Percentiles rank a stretch among this genome's conserved stretches.
Evolutionary conservation across 30 jellyfish, hydroid and myxozoan genomes (phyloP).

Genomic region (Hydractinia echinata): DNA sequence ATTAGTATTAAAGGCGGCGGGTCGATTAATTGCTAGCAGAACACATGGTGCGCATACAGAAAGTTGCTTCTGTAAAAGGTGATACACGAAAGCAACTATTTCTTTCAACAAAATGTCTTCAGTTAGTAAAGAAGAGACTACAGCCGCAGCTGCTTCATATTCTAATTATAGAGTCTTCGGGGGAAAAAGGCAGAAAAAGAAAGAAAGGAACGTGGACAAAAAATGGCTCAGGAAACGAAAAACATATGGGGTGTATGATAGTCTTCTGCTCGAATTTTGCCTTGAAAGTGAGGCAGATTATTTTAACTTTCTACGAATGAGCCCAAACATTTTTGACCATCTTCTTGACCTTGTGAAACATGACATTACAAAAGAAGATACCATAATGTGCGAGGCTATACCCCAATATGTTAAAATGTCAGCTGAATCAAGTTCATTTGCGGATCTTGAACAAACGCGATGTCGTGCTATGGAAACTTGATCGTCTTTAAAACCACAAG

Average conservation of each 20-base stretch:
- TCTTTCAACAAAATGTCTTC: neutral
- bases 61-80: neutral
- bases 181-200: neutral
- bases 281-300: too few species aligned
- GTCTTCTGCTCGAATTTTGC: neutral
- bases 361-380: neutral
- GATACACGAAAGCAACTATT: neutral
- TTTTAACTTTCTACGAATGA: too few species aligned
- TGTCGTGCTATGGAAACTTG: neutral
- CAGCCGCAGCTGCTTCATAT: neutral
- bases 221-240: neutral
- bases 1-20: too few species aligned
- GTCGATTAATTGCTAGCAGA: too few species aligned
- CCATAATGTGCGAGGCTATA: neutral
- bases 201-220: neutral
- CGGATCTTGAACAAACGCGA: neutral
- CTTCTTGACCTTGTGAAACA: neutral
- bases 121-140: neutral
- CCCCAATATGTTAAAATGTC: neutral
- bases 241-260: neutral
- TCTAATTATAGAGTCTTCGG: neutral
- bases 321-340: neutral
- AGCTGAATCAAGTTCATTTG: neutral
- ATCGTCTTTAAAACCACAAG: neutral
- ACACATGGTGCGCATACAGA: too few species aligned